Conservation (phyloP, 1,140 invertebrate species). For the Teleopsis dalmanni region DNA sequence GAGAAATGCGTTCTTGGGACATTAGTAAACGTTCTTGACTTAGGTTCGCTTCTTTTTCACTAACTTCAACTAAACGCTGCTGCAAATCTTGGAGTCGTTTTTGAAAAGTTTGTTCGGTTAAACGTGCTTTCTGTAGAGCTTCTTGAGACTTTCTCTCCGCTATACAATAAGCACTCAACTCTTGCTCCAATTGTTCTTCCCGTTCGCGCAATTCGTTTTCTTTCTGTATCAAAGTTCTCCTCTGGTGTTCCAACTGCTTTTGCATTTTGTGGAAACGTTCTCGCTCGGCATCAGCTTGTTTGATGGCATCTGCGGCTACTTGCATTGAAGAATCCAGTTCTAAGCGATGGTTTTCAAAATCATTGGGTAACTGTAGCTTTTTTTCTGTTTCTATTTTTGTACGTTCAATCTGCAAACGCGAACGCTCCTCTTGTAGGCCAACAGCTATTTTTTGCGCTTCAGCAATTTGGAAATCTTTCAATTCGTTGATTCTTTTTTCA, state of each 20-base stretch:
- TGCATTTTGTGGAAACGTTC: constrained; percentile 42
- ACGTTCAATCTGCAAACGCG: constrained; percentile 40
- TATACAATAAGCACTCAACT: constrained; percentile 23
- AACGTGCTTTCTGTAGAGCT: constrained; percentile 35
- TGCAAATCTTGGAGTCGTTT: constrained; percentile 29
- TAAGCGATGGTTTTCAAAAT: constrained; percentile 37
- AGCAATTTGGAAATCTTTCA: constrained; percentile 43
- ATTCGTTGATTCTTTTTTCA: constrained; percentile 37
- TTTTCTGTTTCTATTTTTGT: constrained; percentile 43
- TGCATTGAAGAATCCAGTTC: constrained; percentile 48
- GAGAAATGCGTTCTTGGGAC: constrained; percentile 30
- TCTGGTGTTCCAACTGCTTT: constrained; percentile 43
- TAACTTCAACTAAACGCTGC: constrained; percentile 24
- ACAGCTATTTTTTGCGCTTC: constrained; percentile 42
- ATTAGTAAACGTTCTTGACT: constrained; percentile 36
- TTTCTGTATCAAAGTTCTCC: constrained; percentile 39
- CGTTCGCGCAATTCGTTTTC: constrained; percentile 39
- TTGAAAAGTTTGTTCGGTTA: constrained; percentile 34
- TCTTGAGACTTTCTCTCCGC: constrained; percentile 32
- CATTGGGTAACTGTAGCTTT: constrained; percentile 32
- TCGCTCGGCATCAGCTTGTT: constrained; percentile 45
- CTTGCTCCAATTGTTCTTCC: constrained; percentile 38
- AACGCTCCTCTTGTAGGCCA: constrained; percentile 46
- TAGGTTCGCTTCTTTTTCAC: constrained; percentile 33
- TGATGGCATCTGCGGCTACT: constrained; percentile 45